Conservation (phyloP, 2,797 vertebrate genomes). For the Geotria australis region DNA sequence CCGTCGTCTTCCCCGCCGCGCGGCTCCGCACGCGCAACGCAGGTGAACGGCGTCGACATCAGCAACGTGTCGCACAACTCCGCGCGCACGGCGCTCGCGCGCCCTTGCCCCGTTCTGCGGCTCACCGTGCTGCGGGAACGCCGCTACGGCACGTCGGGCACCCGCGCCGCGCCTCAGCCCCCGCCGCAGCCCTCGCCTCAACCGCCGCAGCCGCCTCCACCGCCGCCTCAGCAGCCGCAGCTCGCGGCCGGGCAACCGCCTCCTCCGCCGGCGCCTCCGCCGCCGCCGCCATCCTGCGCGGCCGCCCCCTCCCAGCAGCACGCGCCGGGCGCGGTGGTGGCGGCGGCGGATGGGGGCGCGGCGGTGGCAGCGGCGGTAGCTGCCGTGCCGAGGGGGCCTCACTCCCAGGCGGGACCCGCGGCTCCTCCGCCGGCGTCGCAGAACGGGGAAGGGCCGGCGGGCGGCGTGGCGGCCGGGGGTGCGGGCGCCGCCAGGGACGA, state of each 20-base stretch:
- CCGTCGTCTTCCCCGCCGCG: too few relatives aligned
- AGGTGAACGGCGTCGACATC: conserved; percentile 88
- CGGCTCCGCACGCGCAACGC: conserved; percentile 6
- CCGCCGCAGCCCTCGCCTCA: not conserved
- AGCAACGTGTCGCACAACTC: conserved; percentile 82
- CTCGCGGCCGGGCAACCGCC: not conserved
- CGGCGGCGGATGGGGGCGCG: too few relatives aligned
- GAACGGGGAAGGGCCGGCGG: conserved; percentile 11
- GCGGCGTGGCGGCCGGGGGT: conserved; percentile 6
- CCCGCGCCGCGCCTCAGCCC: not conserved
- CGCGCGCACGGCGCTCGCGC: conserved; percentile 47
- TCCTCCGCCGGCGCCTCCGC: not conserved
- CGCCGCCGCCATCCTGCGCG: not conserved
- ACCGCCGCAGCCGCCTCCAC: not conserved
- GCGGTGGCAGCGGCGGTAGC: too few relatives aligned
- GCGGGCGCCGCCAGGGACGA: conserved; percentile 16
- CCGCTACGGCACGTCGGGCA: conserved; percentile 26
- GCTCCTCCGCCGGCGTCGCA: not conserved
- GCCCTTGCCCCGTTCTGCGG: conserved; percentile 51
- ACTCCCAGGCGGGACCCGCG: not conserved
- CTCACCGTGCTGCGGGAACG: conserved; percentile 72
- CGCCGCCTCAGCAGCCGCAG: not conserved
- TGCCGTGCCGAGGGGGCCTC: not conserved
- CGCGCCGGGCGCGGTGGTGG: too few relatives aligned
- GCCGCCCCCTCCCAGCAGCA: not conserved